These are phyloP conservation scores for Megaptera novaeangliae DNA, from an alignment of 2,113 vertebrate species.

Conservation along the genomic window DNA sequence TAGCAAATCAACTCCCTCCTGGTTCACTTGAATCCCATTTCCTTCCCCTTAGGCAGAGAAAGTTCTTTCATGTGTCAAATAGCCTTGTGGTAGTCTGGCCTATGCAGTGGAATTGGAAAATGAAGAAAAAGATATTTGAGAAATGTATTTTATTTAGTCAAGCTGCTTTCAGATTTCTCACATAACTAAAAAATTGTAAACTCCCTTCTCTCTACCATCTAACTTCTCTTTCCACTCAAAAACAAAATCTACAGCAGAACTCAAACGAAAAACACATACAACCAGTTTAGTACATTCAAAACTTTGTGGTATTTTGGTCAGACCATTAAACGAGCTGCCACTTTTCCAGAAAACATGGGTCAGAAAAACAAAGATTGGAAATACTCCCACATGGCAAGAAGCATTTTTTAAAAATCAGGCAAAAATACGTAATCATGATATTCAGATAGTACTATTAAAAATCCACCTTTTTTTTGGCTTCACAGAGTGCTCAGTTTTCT, in stretches of 20 bases:
- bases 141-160: background rate
- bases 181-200: background rate
- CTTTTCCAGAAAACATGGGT: background rate
- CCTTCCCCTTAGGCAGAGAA: background rate
- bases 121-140: background rate
- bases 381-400: background rate
- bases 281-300: background rate
- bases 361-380: background rate
- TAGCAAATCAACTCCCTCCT: background rate
- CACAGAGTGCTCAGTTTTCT: background rate
- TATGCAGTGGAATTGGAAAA: background rate
- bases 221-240: background rate
- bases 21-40: background rate
- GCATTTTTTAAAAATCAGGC: background rate
- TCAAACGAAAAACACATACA: background rate
- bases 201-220: background rate
- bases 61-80: background rate
- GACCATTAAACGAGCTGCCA: background rate
- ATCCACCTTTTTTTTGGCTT: background rate
- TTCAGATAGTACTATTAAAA: background rate
- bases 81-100: background rate
- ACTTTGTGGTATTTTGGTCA: background rate
- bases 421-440: background rate
- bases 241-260: background rate
- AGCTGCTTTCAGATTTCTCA: background rate